Conservation (phyloP, 64 coral and sea anemone species). For the Pachyseris speciosa region DNA sequence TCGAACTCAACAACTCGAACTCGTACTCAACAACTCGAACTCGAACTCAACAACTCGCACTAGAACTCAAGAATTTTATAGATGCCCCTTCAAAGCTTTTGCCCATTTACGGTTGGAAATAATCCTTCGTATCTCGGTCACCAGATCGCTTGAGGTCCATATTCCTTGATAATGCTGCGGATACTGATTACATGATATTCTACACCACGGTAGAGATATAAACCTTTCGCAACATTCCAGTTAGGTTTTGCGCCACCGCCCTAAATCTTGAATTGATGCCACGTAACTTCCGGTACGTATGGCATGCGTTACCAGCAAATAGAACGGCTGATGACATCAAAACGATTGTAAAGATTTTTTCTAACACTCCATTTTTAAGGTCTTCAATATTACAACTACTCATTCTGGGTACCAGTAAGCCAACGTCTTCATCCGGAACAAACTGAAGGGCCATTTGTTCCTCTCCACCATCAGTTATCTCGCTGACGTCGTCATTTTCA, state of each 20-base stretch:
- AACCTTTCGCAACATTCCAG: slow-evolving; percentile 1
- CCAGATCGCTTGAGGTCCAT: background rate
- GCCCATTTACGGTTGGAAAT: background rate
- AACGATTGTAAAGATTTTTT: background rate
- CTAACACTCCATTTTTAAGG: background rate
- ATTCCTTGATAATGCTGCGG: background rate
- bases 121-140: background rate
- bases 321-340: slow-evolving; percentile 3
- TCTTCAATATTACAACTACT: background rate
- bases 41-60: no score
- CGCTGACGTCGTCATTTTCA: background rate
- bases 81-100: no score
- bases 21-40: no score
- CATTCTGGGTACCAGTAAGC: background rate
- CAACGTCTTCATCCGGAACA: slow-evolving; percentile 4
- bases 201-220: background rate
- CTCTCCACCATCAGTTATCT: background rate
- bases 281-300: background rate
- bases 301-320: slow-evolving; percentile 12
- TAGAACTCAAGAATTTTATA: no score
- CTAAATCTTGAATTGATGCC: background rate
- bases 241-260: slow-evolving; percentile 16
- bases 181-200: background rate
- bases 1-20: no score
- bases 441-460: slow-evolving; percentile 1